phyloP scores from a whole-genome alignment of 2,797 vertebrate genomes.

The Galaxias olidus region DNA sequence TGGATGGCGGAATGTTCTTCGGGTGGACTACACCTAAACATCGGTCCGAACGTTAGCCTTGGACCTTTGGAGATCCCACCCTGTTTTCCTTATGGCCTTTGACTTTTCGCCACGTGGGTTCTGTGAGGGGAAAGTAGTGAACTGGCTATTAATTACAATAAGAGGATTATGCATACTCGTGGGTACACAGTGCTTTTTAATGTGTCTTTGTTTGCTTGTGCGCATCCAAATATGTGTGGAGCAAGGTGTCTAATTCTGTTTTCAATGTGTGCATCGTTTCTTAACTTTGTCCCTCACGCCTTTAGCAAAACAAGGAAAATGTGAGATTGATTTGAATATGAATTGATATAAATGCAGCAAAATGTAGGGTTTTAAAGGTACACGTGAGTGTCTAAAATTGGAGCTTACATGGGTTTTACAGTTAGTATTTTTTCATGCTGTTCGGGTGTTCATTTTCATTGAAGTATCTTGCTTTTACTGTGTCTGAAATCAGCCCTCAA shows the following conservation, averaged over 20 bases:
- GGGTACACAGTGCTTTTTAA: constrained; percentile 40
- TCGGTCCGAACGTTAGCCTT: constrained; percentile 10
- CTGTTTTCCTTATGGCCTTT: constrained; percentile 21
- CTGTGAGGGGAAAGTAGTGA: constrained; percentile 14
- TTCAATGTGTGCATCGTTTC: constrained; percentile 28
- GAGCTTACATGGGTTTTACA: constrained; percentile 32
- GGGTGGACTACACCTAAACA: background rate
- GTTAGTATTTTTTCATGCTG: constrained; percentile 33
- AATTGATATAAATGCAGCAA: constrained; percentile 48
- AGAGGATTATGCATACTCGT: constrained; percentile 47
- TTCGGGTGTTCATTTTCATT: constrained; percentile 45
- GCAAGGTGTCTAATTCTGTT: constrained; percentile 19
- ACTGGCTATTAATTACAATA: constrained; percentile 35
- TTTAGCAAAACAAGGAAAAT: constrained; percentile 11
- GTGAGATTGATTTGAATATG: constrained; percentile 33
- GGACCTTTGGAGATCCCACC: constrained; percentile 15
- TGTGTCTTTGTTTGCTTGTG: constrained; percentile 26
- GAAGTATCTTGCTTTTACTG: constrained; percentile 48
- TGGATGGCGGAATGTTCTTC: background rate
- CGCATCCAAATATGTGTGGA: constrained; percentile 19
- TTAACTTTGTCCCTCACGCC: constrained; percentile 8
- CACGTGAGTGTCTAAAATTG: constrained; percentile 28
- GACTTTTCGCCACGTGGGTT: constrained; percentile 15
- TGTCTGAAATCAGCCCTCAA: constrained; percentile 62
- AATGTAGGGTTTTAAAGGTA: constrained; percentile 26